These are phyloP conservation scores for Nowickia ferox DNA, from an alignment of 2,888 invertebrate genomes.

Conservation along the genomic window DNA sequence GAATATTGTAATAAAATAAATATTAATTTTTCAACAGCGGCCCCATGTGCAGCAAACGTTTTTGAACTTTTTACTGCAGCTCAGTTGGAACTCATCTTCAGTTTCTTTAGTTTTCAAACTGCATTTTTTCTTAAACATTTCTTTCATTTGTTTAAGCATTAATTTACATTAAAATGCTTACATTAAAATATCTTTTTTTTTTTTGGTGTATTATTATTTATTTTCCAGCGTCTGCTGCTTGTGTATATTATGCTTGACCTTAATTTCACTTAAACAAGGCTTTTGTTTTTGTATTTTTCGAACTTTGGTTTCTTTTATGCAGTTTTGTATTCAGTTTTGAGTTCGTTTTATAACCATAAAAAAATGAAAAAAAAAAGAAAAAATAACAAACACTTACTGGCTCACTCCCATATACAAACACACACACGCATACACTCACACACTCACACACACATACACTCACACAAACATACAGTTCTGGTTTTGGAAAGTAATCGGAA, in stretches of 20 bases:
- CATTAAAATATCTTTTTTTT: not conserved
- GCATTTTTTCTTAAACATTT: not conserved
- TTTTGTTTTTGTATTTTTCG: constrained; percentile 19
- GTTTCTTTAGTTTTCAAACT: not conserved
- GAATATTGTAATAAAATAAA: no score
- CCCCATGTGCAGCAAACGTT: no score
- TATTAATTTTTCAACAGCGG: no score
- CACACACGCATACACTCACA: not conserved
- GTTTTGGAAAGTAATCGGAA: constrained; percentile 57
- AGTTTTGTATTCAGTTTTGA: constrained; percentile 17
- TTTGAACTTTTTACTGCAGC: not conserved
- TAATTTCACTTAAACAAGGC: constrained; percentile 64
- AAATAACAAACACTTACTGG: no score
- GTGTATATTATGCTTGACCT: constrained; percentile 60
- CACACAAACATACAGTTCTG: constrained; percentile 14
- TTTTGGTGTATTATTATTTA: not conserved
- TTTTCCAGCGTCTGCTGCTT: not conserved
- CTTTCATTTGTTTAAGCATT: constrained; percentile 3
- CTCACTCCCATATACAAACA: not conserved
- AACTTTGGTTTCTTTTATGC: constrained; percentile 42
- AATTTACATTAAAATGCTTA: constrained; percentile 49
- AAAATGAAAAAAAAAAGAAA: not conserved
- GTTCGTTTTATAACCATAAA: constrained; percentile 31
- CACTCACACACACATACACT: not conserved
- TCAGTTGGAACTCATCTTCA: not conserved